These are phyloP conservation scores for Carollia perspicillata DNA, from an alignment of 2,113 vertebrate genomes.

Conservation along the genomic window DNA sequence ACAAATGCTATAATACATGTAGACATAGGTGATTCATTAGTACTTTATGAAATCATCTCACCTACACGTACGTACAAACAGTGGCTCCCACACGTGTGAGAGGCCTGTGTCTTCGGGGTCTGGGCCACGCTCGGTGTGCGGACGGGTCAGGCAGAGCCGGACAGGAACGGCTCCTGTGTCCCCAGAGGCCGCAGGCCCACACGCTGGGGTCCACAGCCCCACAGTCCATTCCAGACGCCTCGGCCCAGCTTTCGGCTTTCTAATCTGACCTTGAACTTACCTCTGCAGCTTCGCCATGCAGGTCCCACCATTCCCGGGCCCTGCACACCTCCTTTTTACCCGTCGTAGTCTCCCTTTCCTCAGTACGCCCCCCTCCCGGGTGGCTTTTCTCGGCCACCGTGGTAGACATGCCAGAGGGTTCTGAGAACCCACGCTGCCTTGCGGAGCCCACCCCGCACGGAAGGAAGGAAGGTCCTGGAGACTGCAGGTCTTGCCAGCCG, in stretches of 20 bases:
- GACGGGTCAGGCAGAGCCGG: not conserved
- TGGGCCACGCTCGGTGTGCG: not conserved
- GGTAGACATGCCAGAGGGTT: not conserved
- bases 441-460: not conserved
- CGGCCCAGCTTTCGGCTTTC: not conserved
- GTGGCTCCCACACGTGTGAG: not conserved
- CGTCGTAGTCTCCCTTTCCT: not conserved
- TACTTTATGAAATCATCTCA: not conserved
- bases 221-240: not conserved
- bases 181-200: not conserved
- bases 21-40: not conserved
- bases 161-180: not conserved
- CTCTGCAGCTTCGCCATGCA: not conserved
- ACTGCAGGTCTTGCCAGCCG: not conserved
- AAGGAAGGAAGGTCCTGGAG: not conserved
- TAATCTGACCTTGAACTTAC: not conserved
- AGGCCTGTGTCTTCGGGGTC: not conserved
- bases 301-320: not conserved
- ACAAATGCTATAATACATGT: not conserved
- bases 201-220: not conserved
- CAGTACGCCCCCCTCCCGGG: not conserved
- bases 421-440: not conserved
- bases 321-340: not conserved
- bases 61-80: not conserved
- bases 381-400: not conserved